Evolutionary conservation across 2,888 invertebrate species (phyloP).

Genomic region (Eueremaeus valkanovi): DNA sequence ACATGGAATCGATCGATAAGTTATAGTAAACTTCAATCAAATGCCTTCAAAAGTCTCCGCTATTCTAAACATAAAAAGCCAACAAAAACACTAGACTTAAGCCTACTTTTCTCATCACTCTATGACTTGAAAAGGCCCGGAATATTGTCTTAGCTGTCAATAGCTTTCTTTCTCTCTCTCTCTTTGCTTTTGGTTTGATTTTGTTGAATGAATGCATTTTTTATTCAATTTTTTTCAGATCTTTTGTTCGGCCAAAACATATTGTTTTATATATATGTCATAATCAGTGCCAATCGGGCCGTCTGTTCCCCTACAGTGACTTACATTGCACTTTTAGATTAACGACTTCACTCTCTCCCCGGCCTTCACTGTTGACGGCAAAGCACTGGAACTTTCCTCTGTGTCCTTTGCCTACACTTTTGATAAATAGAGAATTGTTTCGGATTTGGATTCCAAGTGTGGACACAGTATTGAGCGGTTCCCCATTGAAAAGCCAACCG

Average conservation of each 20-base stretch:
- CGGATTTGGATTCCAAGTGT: conserved; percentile 43
- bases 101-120: background rate
- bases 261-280: background rate
- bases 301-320: conserved; percentile 54
- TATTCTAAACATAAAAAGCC: conserved; percentile 1
- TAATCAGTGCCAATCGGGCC: background rate
- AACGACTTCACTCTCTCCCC: conserved; percentile 55
- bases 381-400: conserved; percentile 46
- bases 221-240: background rate
- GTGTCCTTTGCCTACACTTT: conserved; percentile 44
- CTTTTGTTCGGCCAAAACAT: background rate
- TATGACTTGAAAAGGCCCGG: background rate
- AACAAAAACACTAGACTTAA: background rate
- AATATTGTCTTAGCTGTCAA: background rate
- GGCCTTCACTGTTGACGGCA: conserved; percentile 45
- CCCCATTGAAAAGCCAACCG: conserved; percentile 42
- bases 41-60: background rate
- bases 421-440: conserved; percentile 46
- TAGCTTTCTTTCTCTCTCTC: background rate
- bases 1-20: background rate
- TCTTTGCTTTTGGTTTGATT: background rate
- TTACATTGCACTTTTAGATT: conserved; percentile 79
- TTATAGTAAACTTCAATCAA: background rate
- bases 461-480: conserved; percentile 35
- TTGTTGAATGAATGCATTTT: background rate